These are phyloP conservation scores for Notarius quadriscutis DNA, from an alignment of 2,113 vertebrate genomes.

Conservation along the genomic window DNA sequence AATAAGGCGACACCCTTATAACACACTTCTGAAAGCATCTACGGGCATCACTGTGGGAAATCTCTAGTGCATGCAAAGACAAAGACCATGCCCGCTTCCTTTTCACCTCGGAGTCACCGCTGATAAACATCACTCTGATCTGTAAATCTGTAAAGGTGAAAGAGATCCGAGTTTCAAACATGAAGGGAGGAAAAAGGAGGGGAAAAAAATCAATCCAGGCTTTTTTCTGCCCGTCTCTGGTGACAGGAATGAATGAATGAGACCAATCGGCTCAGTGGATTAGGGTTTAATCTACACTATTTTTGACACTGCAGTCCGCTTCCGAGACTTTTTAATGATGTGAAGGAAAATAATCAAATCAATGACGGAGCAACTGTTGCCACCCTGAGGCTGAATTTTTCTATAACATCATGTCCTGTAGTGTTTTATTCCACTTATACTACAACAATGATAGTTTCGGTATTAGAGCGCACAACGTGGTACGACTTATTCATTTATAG, in stretches of 20 bases:
- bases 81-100: background rate
- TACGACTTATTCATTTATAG: background rate
- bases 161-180: constrained; percentile 12
- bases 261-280: background rate
- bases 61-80: background rate
- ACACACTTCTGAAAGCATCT: background rate
- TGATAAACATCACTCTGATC: background rate
- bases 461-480: background rate
- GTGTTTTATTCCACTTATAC: background rate
- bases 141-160: constrained; percentile 40
- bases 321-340: background rate
- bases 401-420: background rate
- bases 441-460: background rate
- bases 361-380: background rate
- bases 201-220: constrained; percentile 17
- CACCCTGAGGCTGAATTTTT: background rate
- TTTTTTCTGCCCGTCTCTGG: constrained; percentile 5
- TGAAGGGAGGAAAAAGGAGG: too few relatives aligned
- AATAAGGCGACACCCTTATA: background rate
- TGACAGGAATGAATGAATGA: constrained; percentile 16
- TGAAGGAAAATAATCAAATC: background rate
- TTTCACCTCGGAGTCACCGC: background rate
- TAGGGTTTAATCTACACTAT: background rate
- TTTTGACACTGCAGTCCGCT: background rate
- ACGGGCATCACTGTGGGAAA: background rate